phyloP scores from a whole-genome alignment of 2,797 vertebrate species.

The Diplodus sargus region DNA sequence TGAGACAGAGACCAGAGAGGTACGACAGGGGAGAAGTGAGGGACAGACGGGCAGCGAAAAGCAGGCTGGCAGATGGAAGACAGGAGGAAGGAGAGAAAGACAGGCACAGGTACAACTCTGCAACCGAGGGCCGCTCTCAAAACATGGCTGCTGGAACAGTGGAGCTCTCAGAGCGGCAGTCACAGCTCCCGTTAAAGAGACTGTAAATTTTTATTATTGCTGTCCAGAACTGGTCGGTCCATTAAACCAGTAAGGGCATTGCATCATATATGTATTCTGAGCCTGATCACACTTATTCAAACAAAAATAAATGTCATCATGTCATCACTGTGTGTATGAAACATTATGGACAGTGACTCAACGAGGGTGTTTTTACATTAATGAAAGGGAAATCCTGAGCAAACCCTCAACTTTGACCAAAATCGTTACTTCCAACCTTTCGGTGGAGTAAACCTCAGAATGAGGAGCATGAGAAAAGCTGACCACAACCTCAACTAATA shows the following conservation, averaged over 20 bases:
- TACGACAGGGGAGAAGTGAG: slow-evolving; percentile 14
- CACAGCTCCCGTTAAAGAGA: slow-evolving; percentile 63
- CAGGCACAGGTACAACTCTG: slow-evolving; percentile 39
- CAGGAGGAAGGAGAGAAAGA: slow-evolving; percentile 37
- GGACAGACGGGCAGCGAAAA: slow-evolving; percentile 40
- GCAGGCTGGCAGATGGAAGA: slow-evolving; percentile 54
- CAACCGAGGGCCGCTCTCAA: slow-evolving; percentile 28
- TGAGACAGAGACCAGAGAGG: slow-evolving; percentile 42
- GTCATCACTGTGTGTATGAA: slow-evolving; percentile 24
- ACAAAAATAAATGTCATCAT: slow-evolving; percentile 54
- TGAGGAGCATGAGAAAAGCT: slow-evolving; percentile 9
- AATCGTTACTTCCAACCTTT: not conserved
- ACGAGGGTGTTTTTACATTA: slow-evolving; percentile 31
- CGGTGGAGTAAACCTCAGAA: not conserved
- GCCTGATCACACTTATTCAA: slow-evolving; percentile 41
- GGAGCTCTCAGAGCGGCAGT: slow-evolving; percentile 38
- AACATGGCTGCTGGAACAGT: slow-evolving; percentile 34
- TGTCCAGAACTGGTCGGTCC: slow-evolving; percentile 41
- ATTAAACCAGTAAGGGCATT: slow-evolving; percentile 46
- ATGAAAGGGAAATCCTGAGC: slow-evolving; percentile 29
- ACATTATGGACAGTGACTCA: slow-evolving; percentile 32
- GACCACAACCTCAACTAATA: not conserved
- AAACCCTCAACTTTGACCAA: slow-evolving; percentile 18
- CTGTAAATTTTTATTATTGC: slow-evolving; percentile 60
- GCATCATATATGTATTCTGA: slow-evolving; percentile 54